Evolutionary conservation across 2,113 vertebrate genomes (phyloP).

Genomic region (Xiphophorus maculatus): DNA sequence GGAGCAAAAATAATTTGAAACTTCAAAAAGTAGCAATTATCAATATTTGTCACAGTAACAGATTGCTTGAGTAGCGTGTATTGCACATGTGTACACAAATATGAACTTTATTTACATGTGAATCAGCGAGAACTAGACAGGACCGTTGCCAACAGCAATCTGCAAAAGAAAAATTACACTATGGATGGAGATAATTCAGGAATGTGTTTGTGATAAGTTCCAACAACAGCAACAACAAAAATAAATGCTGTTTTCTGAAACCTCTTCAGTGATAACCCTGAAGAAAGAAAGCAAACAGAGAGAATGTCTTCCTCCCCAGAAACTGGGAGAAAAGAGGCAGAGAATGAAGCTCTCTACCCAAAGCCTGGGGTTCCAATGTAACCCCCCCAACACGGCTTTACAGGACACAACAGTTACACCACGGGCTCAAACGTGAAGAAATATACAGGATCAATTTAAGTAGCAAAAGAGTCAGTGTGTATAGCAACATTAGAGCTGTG

Average conservation of each 20-base stretch:
- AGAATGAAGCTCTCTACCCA: slow-evolving; percentile 8
- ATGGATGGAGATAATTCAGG: slow-evolving; percentile 68
- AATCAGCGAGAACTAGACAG: slow-evolving; percentile 71
- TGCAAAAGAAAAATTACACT: slow-evolving; percentile 53
- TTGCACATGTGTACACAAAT: slow-evolving; percentile 82
- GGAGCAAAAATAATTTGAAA: slow-evolving; percentile 30
- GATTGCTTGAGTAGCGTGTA: slow-evolving; percentile 81
- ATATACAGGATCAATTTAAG: slow-evolving; percentile 57
- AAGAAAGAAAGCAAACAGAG: slow-evolving; percentile 33
- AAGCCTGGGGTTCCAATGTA: no score
- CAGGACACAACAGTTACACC: slow-evolving; percentile 63
- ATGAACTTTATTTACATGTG: slow-evolving; percentile 82
- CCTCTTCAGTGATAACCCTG: slow-evolving; percentile 26
- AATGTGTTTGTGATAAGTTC: slow-evolving; percentile 80
- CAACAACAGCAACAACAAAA: slow-evolving; percentile 32
- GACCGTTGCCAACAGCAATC: slow-evolving; percentile 63
- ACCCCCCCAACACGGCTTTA: slow-evolving; percentile 16
- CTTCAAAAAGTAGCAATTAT: slow-evolving; percentile 63
- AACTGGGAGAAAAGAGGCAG: slow-evolving; percentile 39
- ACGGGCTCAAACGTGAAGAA: slow-evolving; percentile 68
- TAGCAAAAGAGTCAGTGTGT: slow-evolving; percentile 52
- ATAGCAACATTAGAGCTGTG: slow-evolving; percentile 30
- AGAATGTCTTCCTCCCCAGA: slow-evolving; percentile 14
- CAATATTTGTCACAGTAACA: slow-evolving; percentile 82
- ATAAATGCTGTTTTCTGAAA: not conserved